Base-by-base conservation (phyloP, 2,797 vertebrate species). In the Apogon hyalosoma region DNA sequence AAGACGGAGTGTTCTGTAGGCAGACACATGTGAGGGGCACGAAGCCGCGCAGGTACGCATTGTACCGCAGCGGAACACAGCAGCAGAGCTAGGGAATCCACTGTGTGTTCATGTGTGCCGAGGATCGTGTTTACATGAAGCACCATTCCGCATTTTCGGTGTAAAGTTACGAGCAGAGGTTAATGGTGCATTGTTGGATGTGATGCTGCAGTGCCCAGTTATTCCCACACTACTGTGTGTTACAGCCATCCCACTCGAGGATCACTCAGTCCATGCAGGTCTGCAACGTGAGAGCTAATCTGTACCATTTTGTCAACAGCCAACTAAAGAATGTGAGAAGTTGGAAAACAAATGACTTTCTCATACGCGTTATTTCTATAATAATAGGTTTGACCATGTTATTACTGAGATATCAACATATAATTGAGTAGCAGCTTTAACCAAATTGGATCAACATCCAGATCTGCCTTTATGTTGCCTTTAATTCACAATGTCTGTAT, bases 61-160 rank as follows among this genome's bases (percentile, higher is more conserved):
- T 21, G 55, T 51, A 21, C 76, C 63, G 81, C 81, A 83, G 77
- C 49, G 45, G 46, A 52, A 57, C 15, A 3, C 63, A 2, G 24
- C 28, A 43, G 28, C 14, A 31, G 31, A 36, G 52, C 48, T 12
- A 8, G 13, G 7, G 2, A 4, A 1, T 38, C 38, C 10, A 13
- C 33, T 24, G 33, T 10, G 39, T 28, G 3, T 15, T 11, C 11
- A 7, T 3, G 12, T 16, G 14, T 3, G 42, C n/a, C 9, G 4
- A 16, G 7, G 11, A 3, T 39, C 39, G 13, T 33, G 21, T 13
- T 11, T 11, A 63, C 12, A 61, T 8, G 33, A 14, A 19, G 0
- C 21, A 4, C 19, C 21, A 5, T 57, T 33, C 43, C 36, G n/a
- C 42, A 11, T 31, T 7, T 60, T 7, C 4, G 38, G 3, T 16